These are phyloP conservation scores for Eristalis tenax DNA, from an alignment of 2,888 invertebrate genomes.

Conservation along the genomic window DNA sequence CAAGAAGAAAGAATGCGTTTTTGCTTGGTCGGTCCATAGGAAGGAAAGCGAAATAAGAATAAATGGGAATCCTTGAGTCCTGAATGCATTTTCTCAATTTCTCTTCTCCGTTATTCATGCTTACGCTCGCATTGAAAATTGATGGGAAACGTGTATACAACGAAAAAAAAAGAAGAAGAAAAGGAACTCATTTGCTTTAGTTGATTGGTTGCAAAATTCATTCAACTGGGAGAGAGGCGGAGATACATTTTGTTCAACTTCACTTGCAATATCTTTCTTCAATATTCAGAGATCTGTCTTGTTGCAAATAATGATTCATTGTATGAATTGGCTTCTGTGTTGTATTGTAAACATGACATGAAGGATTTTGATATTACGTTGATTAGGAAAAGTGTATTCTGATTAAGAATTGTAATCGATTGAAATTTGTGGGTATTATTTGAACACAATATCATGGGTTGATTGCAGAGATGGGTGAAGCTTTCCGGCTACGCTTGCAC, in stretches of 20 bases:
- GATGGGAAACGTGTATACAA: slow-evolving; percentile 15
- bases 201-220: slow-evolving; percentile 50
- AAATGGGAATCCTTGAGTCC: slow-evolving; percentile 31
- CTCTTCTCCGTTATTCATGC: slow-evolving; percentile 23
- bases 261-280: neutral
- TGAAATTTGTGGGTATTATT: neutral
- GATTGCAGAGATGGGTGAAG: neutral
- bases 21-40: neutral
- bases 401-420: neutral
- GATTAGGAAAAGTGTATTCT: neutral
- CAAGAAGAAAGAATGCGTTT: slow-evolving; percentile 28
- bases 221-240: slow-evolving; percentile 27
- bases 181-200: slow-evolving; percentile 49
- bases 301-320: slow-evolving; percentile 15
- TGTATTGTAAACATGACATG: slow-evolving; percentile 2
- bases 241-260: slow-evolving; percentile 16
- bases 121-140: slow-evolving; percentile 38
- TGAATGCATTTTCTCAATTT: slow-evolving; percentile 46
- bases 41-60: slow-evolving; percentile 18
- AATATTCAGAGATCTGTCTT: neutral
- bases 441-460: neutral
- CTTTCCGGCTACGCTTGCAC: neutral
- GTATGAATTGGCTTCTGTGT: neutral
- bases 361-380: neutral
- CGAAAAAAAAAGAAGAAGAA: slow-evolving; percentile 2